Evolutionary conservation across 2,797 vertebrate species (phyloP).

Genomic region (Galaxias olidus): DNA sequence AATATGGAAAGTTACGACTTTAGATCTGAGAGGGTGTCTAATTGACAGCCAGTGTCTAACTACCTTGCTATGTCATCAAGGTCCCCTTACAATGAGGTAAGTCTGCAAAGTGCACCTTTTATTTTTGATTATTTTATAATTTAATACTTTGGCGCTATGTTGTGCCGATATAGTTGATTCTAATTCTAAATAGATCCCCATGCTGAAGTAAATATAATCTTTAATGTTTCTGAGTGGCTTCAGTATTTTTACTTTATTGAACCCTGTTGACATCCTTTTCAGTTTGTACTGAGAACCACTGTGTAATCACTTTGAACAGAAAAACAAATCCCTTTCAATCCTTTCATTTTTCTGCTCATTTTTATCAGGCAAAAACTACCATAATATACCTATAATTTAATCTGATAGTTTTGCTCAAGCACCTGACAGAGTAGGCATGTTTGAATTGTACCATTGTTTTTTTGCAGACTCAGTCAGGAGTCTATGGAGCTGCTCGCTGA

Average conservation of each 20-base stretch:
- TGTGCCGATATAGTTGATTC: background rate
- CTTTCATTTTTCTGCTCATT: too few relatives aligned
- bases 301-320: too few relatives aligned
- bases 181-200: background rate
- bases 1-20: slow-evolving; percentile 25
- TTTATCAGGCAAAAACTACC: too few relatives aligned
- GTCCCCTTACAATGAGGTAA: slow-evolving; percentile 20
- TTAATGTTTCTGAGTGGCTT: background rate
- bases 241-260: background rate
- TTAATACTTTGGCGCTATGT: too few relatives aligned
- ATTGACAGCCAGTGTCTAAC: slow-evolving; percentile 13
- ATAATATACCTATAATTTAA: background rate
- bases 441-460: background rate
- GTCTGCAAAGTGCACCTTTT: background rate
- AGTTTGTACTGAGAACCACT: too few relatives aligned
- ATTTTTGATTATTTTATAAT: background rate
- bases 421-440: background rate
- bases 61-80: slow-evolving; percentile 20
- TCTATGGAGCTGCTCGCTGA: slow-evolving; percentile 23
- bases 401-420: background rate
- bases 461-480: slow-evolving; percentile 21
- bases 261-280: too few relatives aligned
- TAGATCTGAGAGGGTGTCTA: slow-evolving; percentile 22
- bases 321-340: too few relatives aligned
- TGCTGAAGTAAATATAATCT: background rate